phyloP scores from a whole-genome alignment of 2,797 vertebrate species.

The Channallabes apus region DNA sequence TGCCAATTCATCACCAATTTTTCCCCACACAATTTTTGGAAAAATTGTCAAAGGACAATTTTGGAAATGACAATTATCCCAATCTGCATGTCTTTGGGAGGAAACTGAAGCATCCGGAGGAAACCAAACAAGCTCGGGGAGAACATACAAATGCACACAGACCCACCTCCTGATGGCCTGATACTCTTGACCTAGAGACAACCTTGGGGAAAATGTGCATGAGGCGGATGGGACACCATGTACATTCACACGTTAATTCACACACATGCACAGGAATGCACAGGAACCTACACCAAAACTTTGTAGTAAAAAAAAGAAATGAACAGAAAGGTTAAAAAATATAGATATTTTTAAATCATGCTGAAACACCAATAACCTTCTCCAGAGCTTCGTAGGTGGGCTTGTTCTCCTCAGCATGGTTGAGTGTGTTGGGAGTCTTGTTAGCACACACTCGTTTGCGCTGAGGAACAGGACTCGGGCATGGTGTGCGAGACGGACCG shows the following conservation, averaged over 20 bases:
- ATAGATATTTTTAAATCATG: too few relatives aligned
- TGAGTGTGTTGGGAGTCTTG: constrained; percentile 77
- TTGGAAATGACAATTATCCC: too few relatives aligned
- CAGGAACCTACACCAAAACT: not conserved
- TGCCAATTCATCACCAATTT: too few relatives aligned
- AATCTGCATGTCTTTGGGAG: too few relatives aligned
- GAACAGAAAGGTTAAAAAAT: not conserved
- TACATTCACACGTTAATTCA: not conserved
- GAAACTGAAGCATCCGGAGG: too few relatives aligned
- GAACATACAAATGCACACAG: too few relatives aligned
- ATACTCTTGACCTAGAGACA: not conserved
- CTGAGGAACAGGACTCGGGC: constrained; percentile 84
- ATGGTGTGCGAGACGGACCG: constrained; percentile 71
- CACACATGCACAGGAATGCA: not conserved
- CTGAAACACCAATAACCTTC: constrained; percentile 19
- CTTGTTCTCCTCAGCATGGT: constrained; percentile 76
- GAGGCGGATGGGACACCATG: not conserved
- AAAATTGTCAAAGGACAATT: too few relatives aligned
- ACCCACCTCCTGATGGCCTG: too few relatives aligned
- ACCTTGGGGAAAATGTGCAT: not conserved
- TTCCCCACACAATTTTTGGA: too few relatives aligned
- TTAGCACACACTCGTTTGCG: constrained; percentile 87
- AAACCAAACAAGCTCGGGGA: too few relatives aligned
- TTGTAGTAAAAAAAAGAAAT: not conserved
- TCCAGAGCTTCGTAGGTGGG: constrained; percentile 26